Evolutionary conservation across 2,888 invertebrate genomes (phyloP).

Genomic region (Tinea semifulvella): DNA sequence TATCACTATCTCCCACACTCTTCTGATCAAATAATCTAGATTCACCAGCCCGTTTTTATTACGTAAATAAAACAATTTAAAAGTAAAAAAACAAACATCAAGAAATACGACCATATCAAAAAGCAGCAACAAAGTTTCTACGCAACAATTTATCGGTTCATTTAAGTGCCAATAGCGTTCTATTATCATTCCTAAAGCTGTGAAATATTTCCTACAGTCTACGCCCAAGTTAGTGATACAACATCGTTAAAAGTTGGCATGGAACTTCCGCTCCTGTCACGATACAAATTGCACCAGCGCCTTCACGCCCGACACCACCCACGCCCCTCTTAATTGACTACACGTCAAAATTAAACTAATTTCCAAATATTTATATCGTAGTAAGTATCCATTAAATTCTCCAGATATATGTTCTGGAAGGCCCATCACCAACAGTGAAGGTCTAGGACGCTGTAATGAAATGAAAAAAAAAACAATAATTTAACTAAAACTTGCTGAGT

Average conservation of each 20-base stretch:
- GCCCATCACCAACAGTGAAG: too few relatives aligned
- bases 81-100: too few relatives aligned
- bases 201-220: slow-evolving; percentile 12
- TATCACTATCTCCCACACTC: too few relatives aligned
- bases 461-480: too few relatives aligned
- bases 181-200: slow-evolving; percentile 9
- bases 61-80: too few relatives aligned
- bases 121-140: slow-evolving; percentile 1
- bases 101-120: background rate
- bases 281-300: slow-evolving; percentile 51
- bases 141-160: slow-evolving; percentile 12
- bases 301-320: slow-evolving; percentile 27
- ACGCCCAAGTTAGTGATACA: slow-evolving; percentile 15
- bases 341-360: slow-evolving; percentile 45
- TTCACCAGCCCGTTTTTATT: too few relatives aligned
- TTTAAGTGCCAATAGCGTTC: slow-evolving; percentile 13
- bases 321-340: slow-evolving; percentile 52
- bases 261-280: slow-evolving; percentile 33
- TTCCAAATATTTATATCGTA: background rate
- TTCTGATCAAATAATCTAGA: too few relatives aligned
- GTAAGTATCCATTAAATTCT: too few relatives aligned
- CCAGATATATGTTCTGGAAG: too few relatives aligned
- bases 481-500: too few relatives aligned
- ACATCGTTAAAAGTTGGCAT: slow-evolving; percentile 15
- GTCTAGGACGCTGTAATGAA: too few relatives aligned